Conservation (phyloP, 2,113 vertebrate genomes). For the Siphamia tubifer region DNA sequence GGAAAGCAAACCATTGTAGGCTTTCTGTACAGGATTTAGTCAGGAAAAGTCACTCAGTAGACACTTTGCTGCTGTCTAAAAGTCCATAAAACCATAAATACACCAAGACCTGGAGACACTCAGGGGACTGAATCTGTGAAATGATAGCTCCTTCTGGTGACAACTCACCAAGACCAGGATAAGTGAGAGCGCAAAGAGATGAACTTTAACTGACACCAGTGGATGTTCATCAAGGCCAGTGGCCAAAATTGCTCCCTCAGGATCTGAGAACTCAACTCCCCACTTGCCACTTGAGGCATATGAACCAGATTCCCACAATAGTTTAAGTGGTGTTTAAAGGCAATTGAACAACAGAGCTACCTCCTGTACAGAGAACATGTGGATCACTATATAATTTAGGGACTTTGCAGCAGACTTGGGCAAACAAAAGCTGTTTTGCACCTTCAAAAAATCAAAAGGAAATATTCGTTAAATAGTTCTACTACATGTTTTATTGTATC, state of each 20-base stretch:
- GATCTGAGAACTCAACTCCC: not conserved
- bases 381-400: no score
- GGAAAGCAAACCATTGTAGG: not conserved
- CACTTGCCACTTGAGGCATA: not conserved
- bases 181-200: constrained; percentile 33
- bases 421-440: no score
- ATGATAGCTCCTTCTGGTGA: constrained; percentile 30
- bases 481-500: no score
- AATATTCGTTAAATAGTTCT: no score
- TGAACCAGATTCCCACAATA: not conserved
- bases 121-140: constrained; percentile 16
- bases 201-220: constrained; percentile 39
- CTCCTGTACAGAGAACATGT: no score
- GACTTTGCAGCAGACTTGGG: no score
- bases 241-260: constrained; percentile 38
- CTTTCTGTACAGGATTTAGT: not conserved
- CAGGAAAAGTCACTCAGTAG: not conserved
- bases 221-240: constrained; percentile 37
- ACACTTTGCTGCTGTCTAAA: constrained; percentile 2
- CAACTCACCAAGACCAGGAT: constrained; percentile 15
- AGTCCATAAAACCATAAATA: constrained; percentile 37
- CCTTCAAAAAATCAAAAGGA: no score
- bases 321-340: not conserved
- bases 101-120: constrained; percentile 6
- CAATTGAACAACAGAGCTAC: not conserved